These are phyloP conservation scores for Leptodactylus fuscus DNA, from an alignment of 2,113 vertebrate species.

Conservation along the genomic window DNA sequence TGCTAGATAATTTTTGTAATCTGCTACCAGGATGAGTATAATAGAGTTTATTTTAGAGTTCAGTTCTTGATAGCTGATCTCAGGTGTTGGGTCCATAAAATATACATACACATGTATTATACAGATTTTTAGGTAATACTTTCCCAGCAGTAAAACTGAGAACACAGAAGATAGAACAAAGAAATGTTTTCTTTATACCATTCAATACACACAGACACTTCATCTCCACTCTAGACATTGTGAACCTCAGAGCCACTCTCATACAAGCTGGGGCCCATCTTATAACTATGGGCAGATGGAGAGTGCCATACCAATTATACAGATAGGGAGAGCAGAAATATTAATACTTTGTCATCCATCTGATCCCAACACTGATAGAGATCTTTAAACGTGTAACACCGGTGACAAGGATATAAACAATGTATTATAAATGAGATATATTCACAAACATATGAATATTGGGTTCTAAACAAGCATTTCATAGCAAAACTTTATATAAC, in stretches of 20 bases:
- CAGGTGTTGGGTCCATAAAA: neutral
- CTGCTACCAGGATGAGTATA: too few species aligned
- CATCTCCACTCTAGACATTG: neutral
- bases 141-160: neutral
- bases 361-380: too few species aligned
- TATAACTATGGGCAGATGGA: constrained; percentile 5
- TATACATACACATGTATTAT: neutral
- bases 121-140: neutral
- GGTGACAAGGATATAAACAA: too few species aligned
- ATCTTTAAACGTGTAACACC: too few species aligned
- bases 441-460: too few species aligned
- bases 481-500: too few species aligned
- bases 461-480: too few species aligned
- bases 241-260: neutral
- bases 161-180: neutral
- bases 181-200: neutral
- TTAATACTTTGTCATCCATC: neutral
- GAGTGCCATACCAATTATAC: neutral
- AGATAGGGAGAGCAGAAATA: neutral
- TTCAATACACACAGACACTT: neutral
- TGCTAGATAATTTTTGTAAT: too few species aligned
- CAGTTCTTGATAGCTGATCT: neutral
- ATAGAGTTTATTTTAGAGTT: neutral
- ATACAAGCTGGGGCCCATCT: neutral
- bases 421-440: too few species aligned